These are phyloP conservation scores for Tiliacea aurago DNA, from an alignment of 2,888 invertebrate genomes.

Conservation along the genomic window DNA sequence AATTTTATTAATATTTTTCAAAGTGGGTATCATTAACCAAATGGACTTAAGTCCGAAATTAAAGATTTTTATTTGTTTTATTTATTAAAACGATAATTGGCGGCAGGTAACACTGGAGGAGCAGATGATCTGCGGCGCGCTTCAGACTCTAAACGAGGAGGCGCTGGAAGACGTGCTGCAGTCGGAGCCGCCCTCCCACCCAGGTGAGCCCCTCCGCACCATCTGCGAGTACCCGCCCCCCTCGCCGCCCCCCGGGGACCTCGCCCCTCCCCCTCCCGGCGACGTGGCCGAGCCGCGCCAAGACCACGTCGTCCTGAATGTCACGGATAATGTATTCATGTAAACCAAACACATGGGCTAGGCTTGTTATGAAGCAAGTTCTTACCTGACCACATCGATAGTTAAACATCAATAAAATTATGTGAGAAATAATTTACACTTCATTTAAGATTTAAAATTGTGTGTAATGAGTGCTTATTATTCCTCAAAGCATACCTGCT, in stretches of 20 bases:
- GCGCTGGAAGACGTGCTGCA: slow-evolving; percentile 97
- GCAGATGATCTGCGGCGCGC: slow-evolving; percentile 98
- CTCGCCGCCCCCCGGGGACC: slow-evolving; percentile 59
- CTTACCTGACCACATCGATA: slow-evolving; percentile 9
- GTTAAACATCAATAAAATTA: not conserved
- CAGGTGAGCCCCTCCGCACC: slow-evolving; percentile 88
- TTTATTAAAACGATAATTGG: slow-evolving; percentile 23
- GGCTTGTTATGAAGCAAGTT: slow-evolving; percentile 2
- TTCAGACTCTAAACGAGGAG: slow-evolving; percentile 98
- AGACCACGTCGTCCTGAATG: slow-evolving; percentile 79
- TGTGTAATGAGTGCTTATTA: slow-evolving; percentile 21
- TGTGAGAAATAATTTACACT: slow-evolving; percentile 25
- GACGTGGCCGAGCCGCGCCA: slow-evolving; percentile 63
- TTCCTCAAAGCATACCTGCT: slow-evolving; percentile 19
- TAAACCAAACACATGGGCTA: slow-evolving; percentile 55
- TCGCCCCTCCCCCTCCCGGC: slow-evolving; percentile 32
- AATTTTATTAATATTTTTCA: not conserved
- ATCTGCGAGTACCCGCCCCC: slow-evolving; percentile 77
- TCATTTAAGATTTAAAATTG: slow-evolving; percentile 12
- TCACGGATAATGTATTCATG: slow-evolving; percentile 81
- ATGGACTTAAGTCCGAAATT: not conserved
- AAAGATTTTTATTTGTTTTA: not conserved
- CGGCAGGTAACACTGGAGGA: slow-evolving; percentile 97
- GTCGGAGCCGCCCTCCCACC: slow-evolving; percentile 91
- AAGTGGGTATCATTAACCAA: not conserved